A percentile compares a stretch with the other conserved stretches of the same genome.
These are phyloP conservation scores for Nilaparvata lugens DNA, from an alignment of 1,140 invertebrate species.

Conservation along the genomic window DNA sequence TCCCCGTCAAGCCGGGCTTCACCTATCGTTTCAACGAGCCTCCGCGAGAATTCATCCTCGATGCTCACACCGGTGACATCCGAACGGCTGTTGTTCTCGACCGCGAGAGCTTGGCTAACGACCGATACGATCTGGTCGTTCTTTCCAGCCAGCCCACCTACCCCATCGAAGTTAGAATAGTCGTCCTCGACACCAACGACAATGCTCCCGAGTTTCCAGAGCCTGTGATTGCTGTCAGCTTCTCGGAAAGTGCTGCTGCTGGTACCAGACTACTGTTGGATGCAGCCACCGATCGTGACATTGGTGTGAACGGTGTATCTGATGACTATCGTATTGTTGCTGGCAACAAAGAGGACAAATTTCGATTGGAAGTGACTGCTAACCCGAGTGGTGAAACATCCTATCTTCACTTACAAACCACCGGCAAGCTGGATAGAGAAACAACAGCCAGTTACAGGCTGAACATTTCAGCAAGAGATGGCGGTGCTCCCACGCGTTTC, in stretches of 20 bases:
- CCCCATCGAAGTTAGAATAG: constrained; percentile 81
- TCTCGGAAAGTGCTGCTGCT: constrained; percentile 81
- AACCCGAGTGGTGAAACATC: constrained; percentile 82
- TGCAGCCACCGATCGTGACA: constrained; percentile 77
- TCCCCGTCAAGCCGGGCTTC: constrained; percentile 77
- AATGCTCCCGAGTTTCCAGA: constrained; percentile 86
- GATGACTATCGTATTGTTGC: constrained; percentile 81
- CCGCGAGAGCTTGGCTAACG: constrained; percentile 61
- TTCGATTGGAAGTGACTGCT: constrained; percentile 72
- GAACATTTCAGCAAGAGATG: constrained; percentile 83
- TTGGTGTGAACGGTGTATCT: constrained; percentile 73
- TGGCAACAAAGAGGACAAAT: constrained; percentile 80
- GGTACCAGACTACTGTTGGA: constrained; percentile 79
- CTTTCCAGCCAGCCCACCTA: constrained; percentile 87
- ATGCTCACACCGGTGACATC: constrained; percentile 72
- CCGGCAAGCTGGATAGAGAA: constrained; percentile 81
- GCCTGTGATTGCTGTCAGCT: constrained; percentile 68
- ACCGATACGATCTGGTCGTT: constrained; percentile 80
- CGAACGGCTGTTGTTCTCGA: constrained; percentile 70
- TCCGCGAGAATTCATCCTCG: constrained; percentile 70
- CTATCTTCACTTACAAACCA: constrained; percentile 84
- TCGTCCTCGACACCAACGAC: constrained; percentile 81
- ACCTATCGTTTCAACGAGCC: constrained; percentile 87
- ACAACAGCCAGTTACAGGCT: constrained; percentile 69
- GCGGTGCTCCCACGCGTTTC: constrained; percentile 64